A percentile compares a stretch with the other conserved stretches of the same genome.
These are phyloP conservation scores for Mus spicilegus DNA, from an alignment of 2,113 vertebrate genomes.

Conservation along the genomic window DNA sequence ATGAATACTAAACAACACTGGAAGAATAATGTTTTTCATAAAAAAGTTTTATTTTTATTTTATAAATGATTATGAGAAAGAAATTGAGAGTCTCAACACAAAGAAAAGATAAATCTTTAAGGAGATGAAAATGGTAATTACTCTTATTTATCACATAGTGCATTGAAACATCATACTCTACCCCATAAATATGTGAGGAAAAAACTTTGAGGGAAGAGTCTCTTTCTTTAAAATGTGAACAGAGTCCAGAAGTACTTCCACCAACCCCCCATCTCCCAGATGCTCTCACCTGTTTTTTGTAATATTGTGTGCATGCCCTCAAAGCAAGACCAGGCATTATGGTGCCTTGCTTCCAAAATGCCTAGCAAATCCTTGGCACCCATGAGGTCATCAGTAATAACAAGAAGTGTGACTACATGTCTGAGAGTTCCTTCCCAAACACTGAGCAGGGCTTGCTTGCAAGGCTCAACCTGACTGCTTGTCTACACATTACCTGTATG, in stretches of 20 bases:
- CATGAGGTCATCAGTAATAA: neutral
- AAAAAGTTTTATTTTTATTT: neutral
- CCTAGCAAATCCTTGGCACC: neutral
- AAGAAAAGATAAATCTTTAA: neutral
- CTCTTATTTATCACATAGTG: neutral
- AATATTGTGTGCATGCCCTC: neutral
- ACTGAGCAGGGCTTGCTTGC: neutral
- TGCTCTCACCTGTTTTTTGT: neutral
- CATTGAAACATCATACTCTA: neutral
- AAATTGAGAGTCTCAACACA: neutral
- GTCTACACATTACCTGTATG: neutral
- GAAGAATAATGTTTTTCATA: neutral
- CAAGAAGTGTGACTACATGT: neutral
- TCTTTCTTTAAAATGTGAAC: neutral
- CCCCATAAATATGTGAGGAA: neutral
- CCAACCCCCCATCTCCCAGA: neutral
- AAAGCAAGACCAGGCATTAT: neutral
- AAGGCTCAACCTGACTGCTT: neutral
- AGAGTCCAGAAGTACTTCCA: neutral
- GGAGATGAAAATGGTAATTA: neutral
- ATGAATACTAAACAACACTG: neutral
- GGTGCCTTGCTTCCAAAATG: neutral
- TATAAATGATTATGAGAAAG: neutral
- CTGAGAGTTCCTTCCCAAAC: conserved; percentile 35
- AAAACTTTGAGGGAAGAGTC: neutral